These are phyloP conservation scores for Incurvaria masculella DNA, from an alignment of 2,888 invertebrate genomes.

Conservation along the genomic window DNA sequence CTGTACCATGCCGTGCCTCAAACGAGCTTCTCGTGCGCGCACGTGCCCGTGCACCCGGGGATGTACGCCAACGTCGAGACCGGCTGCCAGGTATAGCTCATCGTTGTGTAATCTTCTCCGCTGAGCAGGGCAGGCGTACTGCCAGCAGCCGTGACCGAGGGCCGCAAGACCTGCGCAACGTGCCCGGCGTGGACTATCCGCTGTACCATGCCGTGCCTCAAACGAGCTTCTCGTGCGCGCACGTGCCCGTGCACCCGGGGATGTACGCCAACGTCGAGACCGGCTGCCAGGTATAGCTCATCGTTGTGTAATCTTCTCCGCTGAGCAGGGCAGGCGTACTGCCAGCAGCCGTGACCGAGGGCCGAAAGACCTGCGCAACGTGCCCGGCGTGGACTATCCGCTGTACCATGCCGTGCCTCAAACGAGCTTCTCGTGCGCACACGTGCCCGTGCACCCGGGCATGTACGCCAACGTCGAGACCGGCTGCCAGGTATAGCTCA, in stretches of 20 bases:
- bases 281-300: slow-evolving; percentile 71
- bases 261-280: slow-evolving; percentile 91
- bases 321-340: too few relatives aligned
- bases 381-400: slow-evolving; percentile 82
- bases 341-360: too few relatives aligned
- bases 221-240: slow-evolving; percentile 74
- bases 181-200: slow-evolving; percentile 76
- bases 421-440: slow-evolving; percentile 74
- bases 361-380: slow-evolving; percentile 73
- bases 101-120: too few relatives aligned
- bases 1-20: slow-evolving; percentile 73
- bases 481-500: slow-evolving; percentile 74
- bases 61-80: slow-evolving; percentile 91
- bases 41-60: slow-evolving; percentile 77
- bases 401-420: slow-evolving; percentile 73
- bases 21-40: slow-evolving; percentile 74
- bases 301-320: too few relatives aligned
- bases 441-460: slow-evolving; percentile 77
- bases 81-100: slow-evolving; percentile 68
- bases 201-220: slow-evolving; percentile 73
- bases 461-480: slow-evolving; percentile 91
- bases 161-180: neutral
- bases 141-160: neutral
- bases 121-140: neutral
- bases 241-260: slow-evolving; percentile 77